phyloP scores from a whole-genome alignment of 30 jellyfish, hydroid and myxozoan species.

The Catostylus mosaicus region DNA sequence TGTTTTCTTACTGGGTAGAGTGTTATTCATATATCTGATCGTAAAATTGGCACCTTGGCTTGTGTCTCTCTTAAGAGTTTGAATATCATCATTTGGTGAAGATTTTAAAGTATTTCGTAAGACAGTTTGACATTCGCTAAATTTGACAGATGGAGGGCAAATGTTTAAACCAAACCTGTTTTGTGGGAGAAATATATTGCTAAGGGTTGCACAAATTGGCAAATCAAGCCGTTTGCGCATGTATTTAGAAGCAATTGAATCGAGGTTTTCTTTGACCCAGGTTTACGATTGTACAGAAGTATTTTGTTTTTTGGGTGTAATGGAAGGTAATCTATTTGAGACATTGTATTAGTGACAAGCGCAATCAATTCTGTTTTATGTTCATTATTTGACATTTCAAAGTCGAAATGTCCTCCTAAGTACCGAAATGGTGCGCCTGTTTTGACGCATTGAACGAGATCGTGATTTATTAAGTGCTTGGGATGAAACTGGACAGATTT shows the following conservation, averaged over 20 bases:
- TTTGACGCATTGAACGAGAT: background rate
- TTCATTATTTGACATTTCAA: background rate
- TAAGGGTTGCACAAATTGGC: conserved; percentile 15
- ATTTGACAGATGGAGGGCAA: too few relatives aligned
- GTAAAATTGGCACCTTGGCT: conserved; percentile 4
- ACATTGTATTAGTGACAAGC: background rate
- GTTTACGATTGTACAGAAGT: background rate
- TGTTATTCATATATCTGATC: background rate
- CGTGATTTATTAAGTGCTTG: background rate
- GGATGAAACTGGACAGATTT: background rate
- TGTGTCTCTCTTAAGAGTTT: background rate
- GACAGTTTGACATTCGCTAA: too few relatives aligned
- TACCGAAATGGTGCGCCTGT: background rate
- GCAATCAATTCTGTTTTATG: background rate
- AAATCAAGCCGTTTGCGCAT: conserved; percentile 26
- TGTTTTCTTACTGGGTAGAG: background rate
- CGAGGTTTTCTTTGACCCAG: conserved; percentile 10
- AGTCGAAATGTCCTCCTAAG: conserved; percentile 1
- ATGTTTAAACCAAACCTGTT: too few relatives aligned
- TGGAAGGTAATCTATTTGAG: background rate
- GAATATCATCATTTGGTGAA: conserved; percentile 8
- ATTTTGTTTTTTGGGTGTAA: background rate
- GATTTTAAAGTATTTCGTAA: too few relatives aligned
- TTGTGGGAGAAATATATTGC: background rate
- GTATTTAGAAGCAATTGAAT: background rate